These are phyloP conservation scores for Lerema accius DNA, from an alignment of 1,140 invertebrate species.

Conservation along the genomic window DNA sequence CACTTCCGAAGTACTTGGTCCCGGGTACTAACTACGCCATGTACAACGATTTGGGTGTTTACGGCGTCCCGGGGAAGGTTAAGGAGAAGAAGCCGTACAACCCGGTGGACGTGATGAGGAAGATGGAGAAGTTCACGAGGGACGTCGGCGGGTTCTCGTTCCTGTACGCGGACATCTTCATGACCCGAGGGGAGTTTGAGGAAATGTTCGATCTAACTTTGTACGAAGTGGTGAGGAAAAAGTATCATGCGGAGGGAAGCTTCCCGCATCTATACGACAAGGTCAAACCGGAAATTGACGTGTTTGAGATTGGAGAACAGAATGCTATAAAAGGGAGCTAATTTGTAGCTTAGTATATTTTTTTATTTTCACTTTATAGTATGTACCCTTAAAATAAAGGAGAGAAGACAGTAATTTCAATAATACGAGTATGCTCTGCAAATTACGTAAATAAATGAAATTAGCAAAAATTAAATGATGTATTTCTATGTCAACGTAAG, in stretches of 20 bases:
- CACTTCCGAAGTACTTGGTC: constrained; percentile 85
- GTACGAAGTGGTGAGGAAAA: constrained; percentile 88
- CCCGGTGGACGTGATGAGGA: constrained; percentile 75
- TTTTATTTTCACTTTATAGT: too few species aligned
- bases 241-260: constrained; percentile 86
- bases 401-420: too few species aligned
- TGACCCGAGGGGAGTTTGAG: constrained; percentile 92
- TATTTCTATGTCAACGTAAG: too few species aligned
- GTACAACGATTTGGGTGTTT: constrained; percentile 92
- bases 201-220: constrained; percentile 92
- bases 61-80: constrained; percentile 88
- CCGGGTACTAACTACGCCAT: constrained; percentile 83
- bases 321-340: constrained; percentile 77
- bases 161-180: constrained; percentile 88
- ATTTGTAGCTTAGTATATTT: constrained; percentile 35
- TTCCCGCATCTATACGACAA: constrained; percentile 94
- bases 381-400: too few species aligned
- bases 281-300: constrained; percentile 89
- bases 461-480: too few species aligned
- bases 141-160: constrained; percentile 88
- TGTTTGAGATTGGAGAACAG: constrained; percentile 85
- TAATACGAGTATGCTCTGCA: too few species aligned
- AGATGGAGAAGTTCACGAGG: constrained; percentile 82
- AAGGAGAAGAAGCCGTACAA: constrained; percentile 84
- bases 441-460: too few species aligned